A percentile compares a stretch with the other conserved stretches of the same genome.
Conservation (phyloP, 1,140 invertebrate genomes). For the Pentalonia nigronervosa region DNA sequence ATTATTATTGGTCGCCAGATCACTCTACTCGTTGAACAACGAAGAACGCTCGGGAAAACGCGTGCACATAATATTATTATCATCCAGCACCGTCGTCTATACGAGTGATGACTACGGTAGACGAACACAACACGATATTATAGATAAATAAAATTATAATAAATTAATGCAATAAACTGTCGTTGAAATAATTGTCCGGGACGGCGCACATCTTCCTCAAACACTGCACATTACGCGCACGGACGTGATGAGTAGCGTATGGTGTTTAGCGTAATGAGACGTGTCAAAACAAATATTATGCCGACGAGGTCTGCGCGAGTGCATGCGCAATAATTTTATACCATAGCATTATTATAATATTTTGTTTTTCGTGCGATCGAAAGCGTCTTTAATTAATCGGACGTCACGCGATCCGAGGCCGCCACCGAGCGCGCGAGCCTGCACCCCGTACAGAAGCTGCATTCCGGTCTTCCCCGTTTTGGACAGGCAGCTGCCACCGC, state of each 20-base stretch:
- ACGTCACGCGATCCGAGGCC: conserved; percentile 9
- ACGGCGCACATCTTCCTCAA: background rate
- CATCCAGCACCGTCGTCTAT: background rate
- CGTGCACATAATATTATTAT: background rate
- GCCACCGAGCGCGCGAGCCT: background rate
- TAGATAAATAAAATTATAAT: background rate
- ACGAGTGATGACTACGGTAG: background rate
- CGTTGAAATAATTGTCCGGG: background rate
- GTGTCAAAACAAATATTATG: background rate
- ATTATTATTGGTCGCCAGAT: too few species aligned
- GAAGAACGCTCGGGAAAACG: background rate
- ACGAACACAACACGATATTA: background rate
- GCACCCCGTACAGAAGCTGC: background rate
- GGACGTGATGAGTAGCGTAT: background rate
- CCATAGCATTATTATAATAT: background rate
- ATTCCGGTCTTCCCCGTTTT: conserved; percentile 42
- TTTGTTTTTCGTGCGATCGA: conserved; percentile 3
- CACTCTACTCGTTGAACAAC: background rate
- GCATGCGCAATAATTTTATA: background rate
- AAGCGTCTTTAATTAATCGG: conserved; percentile 7
- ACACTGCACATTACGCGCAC: background rate
- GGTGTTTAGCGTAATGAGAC: background rate
- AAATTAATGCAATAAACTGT: background rate
- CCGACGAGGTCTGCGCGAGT: conserved; percentile 25
- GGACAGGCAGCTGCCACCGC: background rate